phyloP scores from a whole-genome alignment of 2,113 vertebrate species.

The Suricata suricatta region DNA sequence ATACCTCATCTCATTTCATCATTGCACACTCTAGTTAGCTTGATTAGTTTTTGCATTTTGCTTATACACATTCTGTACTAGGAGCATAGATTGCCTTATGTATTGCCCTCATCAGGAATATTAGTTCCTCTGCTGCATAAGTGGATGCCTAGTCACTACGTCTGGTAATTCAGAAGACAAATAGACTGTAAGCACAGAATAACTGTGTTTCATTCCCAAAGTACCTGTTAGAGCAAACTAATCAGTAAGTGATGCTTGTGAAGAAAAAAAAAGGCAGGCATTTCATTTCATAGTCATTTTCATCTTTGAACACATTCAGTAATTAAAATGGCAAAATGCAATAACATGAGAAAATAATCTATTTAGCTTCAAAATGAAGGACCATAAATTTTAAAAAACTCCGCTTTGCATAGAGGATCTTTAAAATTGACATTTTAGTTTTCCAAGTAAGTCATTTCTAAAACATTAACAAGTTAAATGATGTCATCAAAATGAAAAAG shows the following conservation, averaged over 20 bases:
- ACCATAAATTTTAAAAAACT: background rate
- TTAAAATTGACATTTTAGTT: background rate
- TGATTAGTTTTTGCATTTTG: slow-evolving; percentile 44
- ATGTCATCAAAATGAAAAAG: background rate
- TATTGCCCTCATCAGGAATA: slow-evolving; percentile 34
- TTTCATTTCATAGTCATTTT: slow-evolving; percentile 53
- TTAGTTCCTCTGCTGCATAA: slow-evolving; percentile 31
- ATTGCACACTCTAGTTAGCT: background rate
- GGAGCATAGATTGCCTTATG: slow-evolving; percentile 27
- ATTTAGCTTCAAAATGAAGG: slow-evolving; percentile 35
- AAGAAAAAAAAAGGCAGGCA: background rate
- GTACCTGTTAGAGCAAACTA: slow-evolving; percentile 44
- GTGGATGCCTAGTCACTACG: background rate
- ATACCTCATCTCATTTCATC: background rate
- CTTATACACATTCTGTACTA: background rate
- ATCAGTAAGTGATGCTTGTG: slow-evolving; percentile 3
- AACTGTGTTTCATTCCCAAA: slow-evolving; percentile 58
- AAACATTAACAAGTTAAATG: background rate
- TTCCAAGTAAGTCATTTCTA: slow-evolving; percentile 32
- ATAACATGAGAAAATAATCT: background rate
- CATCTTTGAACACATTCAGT: slow-evolving; percentile 36
- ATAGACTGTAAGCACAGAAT: background rate
- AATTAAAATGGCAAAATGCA: slow-evolving; percentile 63
- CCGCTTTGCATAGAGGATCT: background rate
- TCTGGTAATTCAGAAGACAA: slow-evolving; percentile 42